Evolutionary conservation across 2,797 vertebrate species (phyloP).

Genomic region (Phoebastria nigripes): DNA sequence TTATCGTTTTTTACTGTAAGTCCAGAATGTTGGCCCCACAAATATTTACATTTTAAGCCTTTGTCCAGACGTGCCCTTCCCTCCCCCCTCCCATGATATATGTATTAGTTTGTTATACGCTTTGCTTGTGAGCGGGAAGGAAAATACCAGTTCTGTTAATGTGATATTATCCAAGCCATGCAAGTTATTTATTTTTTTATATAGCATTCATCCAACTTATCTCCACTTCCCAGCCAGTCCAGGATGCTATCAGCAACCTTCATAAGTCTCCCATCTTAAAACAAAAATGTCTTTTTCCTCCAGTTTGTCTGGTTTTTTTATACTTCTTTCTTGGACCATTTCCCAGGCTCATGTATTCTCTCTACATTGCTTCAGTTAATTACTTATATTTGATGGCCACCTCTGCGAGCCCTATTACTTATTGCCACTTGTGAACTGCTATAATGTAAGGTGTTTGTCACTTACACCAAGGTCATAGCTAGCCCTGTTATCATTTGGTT

Average conservation of each 20-base stretch:
- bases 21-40: background rate
- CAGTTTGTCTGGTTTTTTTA: constrained; percentile 21
- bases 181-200: constrained; percentile 1
- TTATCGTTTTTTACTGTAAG: background rate
- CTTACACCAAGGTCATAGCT: constrained; percentile 62
- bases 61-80: fast-evolving
- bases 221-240: constrained; percentile 13
- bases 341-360: constrained; percentile 65
- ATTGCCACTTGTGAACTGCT: constrained; percentile 59
- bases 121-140: background rate
- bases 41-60: background rate
- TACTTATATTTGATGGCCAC: constrained; percentile 71
- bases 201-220: background rate
- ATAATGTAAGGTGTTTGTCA: constrained; percentile 55
- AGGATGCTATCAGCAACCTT: constrained; percentile 20
- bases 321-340: constrained; percentile 65
- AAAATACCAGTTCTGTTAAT: constrained; percentile 4
- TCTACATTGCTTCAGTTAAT: constrained; percentile 64
- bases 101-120: background rate
- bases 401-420: constrained; percentile 61
- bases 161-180: background rate
- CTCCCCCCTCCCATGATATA: background rate
- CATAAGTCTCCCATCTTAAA: background rate
- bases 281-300: constrained; percentile 43
- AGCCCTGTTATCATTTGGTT: constrained; percentile 33